Percentiles rank a stretch among this genome's conserved stretches.
phyloP scores from a whole-genome alignment of 2,113 vertebrate species.

The Pollachius pollachius region DNA sequence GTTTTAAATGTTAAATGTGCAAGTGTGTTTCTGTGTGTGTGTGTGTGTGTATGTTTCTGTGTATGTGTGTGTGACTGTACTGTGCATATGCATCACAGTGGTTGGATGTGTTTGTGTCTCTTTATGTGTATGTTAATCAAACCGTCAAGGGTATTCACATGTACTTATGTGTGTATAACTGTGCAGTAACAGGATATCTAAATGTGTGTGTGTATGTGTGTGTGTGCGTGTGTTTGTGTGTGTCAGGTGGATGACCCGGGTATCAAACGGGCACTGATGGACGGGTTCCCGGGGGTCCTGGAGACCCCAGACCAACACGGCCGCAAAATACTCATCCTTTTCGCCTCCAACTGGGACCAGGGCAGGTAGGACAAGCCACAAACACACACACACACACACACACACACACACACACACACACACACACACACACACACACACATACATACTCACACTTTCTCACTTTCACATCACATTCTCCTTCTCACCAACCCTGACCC shows the following conservation, averaged over 20 bases:
- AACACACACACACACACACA: slow-evolving; percentile 9
- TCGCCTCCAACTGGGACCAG: slow-evolving; percentile 99
- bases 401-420: background rate
- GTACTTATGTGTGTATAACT: background rate
- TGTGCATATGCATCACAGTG: background rate
- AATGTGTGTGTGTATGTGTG: background rate
- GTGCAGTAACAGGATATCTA: background rate
- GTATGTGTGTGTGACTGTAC: background rate
- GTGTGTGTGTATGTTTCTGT: background rate
- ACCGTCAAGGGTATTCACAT: no score
- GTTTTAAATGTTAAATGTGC: no score
- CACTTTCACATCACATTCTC: no score
- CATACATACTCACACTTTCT: background rate
- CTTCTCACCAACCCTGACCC: background rate
- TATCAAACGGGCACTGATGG: slow-evolving; percentile 95
- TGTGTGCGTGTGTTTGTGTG: slow-evolving; percentile 4
- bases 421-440: slow-evolving; percentile 8
- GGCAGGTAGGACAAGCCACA: slow-evolving; percentile 79
- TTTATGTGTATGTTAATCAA: background rate
- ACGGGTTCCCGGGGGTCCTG: slow-evolving; percentile 95
- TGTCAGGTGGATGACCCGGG: slow-evolving; percentile 80
- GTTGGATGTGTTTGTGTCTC: background rate
- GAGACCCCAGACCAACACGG: slow-evolving; percentile 95
- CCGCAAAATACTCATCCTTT: slow-evolving; percentile 94
- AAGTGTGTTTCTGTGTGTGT: no score